These are phyloP conservation scores for Macrosiphum euphorbiae DNA, from an alignment of 2,888 invertebrate genomes.

Conservation along the genomic window DNA sequence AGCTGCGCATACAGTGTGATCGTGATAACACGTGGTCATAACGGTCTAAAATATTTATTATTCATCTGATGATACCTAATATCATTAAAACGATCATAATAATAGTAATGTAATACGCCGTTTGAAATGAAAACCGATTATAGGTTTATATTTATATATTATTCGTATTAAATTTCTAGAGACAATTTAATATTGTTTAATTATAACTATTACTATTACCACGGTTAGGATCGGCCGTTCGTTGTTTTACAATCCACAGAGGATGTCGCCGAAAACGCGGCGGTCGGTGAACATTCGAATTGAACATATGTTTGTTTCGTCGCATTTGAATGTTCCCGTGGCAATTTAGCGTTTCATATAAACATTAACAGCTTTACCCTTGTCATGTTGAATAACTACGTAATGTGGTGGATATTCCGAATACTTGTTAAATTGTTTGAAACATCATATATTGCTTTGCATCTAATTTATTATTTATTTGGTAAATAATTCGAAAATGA, in stretches of 20 bases:
- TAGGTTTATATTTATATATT: neutral
- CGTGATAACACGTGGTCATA: too few relatives aligned
- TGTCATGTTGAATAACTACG: neutral
- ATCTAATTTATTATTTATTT: conserved; percentile 36
- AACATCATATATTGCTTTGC: conserved; percentile 30
- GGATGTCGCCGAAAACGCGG: neutral
- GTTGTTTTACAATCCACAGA: conserved; percentile 25
- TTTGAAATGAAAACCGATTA: neutral
- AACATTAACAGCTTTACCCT: conserved; percentile 39
- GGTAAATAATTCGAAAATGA: conserved; percentile 5
- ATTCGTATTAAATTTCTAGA: neutral
- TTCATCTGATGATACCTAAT: neutral
- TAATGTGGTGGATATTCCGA: neutral
- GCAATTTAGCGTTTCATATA: conserved; percentile 1
- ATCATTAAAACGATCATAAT: neutral
- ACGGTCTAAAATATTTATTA: neutral
- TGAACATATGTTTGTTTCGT: neutral
- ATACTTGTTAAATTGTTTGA: conserved; percentile 52
- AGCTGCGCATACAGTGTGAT: neutral
- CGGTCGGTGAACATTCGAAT: neutral
- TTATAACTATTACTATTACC: neutral
- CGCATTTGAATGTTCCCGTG: conserved; percentile 19
- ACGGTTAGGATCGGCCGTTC: neutral
- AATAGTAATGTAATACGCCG: too few relatives aligned
- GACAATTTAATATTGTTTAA: neutral